These are phyloP conservation scores for Columba guinea DNA, from an alignment of 2,797 vertebrate species.

Conservation along the genomic window DNA sequence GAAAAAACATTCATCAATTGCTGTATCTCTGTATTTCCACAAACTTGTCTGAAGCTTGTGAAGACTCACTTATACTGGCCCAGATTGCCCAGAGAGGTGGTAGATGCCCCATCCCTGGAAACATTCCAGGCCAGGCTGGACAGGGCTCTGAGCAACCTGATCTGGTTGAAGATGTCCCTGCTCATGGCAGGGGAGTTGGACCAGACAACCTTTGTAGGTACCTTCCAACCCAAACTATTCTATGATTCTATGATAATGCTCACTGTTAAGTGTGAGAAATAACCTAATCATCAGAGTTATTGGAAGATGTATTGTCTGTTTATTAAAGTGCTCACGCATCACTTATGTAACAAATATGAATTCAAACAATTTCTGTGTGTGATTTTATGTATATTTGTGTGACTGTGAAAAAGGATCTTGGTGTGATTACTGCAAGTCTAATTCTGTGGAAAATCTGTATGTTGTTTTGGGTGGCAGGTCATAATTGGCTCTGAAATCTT, in stretches of 20 bases:
- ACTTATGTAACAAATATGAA: neutral
- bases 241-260: neutral
- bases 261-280: neutral
- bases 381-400: neutral
- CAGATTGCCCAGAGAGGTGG: too few relatives aligned
- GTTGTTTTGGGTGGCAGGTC: conserved; percentile 4
- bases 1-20: neutral
- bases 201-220: too few relatives aligned
- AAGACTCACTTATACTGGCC: neutral
- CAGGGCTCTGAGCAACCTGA: too few relatives aligned
- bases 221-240: too few relatives aligned
- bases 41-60: neutral
- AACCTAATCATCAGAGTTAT: neutral
- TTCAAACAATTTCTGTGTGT: neutral
- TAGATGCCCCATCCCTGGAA: too few relatives aligned
- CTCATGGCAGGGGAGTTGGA: too few relatives aligned
- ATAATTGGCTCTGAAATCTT: conserved; percentile 48
- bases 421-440: conserved; percentile 27
- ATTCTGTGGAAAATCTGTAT: conserved; percentile 20
- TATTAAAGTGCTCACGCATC: neutral
- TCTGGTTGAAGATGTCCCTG: too few relatives aligned
- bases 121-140: too few relatives aligned
- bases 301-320: neutral
- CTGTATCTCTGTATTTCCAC: neutral
- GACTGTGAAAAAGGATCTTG: neutral